A percentile compares a stretch with the other conserved stretches of the same genome.
phyloP scores from a whole-genome alignment of 2,888 invertebrate genomes.

The Melieria crassipennis region DNA sequence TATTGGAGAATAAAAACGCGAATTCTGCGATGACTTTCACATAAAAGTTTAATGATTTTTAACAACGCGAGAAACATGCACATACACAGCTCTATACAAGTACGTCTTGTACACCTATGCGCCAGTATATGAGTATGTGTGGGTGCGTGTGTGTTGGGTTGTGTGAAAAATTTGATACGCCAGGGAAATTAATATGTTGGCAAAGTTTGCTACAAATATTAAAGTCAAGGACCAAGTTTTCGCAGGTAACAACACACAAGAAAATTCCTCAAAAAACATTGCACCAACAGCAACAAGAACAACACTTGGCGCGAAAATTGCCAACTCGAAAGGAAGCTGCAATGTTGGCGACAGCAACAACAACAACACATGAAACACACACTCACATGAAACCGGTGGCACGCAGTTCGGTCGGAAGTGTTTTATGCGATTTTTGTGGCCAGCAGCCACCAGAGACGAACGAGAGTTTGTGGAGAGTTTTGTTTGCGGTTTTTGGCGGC shows the following conservation, averaged over 20 bases:
- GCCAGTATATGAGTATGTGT: not conserved
- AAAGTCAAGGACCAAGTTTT: constrained; percentile 16
- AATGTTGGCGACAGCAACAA: not conserved
- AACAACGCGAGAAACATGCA: too few relatives aligned
- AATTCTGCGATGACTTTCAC: too few relatives aligned
- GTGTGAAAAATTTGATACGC: constrained; percentile 18
- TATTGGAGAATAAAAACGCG: too few relatives aligned
- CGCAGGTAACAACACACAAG: constrained; percentile 1
- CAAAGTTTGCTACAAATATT: constrained; percentile 5
- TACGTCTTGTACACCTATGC: not conserved
- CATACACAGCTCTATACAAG: not conserved
- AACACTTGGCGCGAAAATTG: not conserved
- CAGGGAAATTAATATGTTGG: constrained; percentile 29
- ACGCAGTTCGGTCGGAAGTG: too few relatives aligned
- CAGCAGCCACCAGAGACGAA: too few relatives aligned
- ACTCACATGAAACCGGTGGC: not conserved
- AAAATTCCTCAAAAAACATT: not conserved
- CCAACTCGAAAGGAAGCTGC: not conserved
- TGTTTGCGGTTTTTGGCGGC: not conserved
- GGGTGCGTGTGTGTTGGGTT: not conserved
- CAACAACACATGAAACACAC: not conserved
- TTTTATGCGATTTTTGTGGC: too few relatives aligned
- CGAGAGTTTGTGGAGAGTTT: not conserved
- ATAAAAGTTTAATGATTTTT: too few relatives aligned
- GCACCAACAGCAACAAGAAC: too few relatives aligned